phyloP scores from a whole-genome alignment of 2,797 vertebrate genomes.

The Kryptolebias ocellatus region DNA sequence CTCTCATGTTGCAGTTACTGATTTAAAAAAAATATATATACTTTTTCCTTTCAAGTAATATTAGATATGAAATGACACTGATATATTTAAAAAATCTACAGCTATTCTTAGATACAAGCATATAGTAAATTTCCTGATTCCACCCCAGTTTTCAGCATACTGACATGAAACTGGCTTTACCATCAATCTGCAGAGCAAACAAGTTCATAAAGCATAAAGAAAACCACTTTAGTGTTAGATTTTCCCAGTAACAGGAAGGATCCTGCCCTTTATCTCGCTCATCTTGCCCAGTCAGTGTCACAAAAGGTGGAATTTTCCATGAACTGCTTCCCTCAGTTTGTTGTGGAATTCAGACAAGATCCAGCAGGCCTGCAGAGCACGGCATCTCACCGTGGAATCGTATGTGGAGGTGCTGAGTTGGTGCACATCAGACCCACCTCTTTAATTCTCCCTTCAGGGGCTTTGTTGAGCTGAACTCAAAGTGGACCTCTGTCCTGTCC shows the following conservation, averaged over 20 bases:
- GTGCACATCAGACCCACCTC: conserved; percentile 49
- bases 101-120: background rate
- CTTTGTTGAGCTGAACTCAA: conserved; percentile 41
- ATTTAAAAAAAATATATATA: background rate
- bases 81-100: background rate
- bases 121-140: background rate
- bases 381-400: conserved; percentile 45
- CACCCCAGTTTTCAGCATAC: background rate
- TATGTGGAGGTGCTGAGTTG: conserved; percentile 41
- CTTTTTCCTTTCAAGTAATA: background rate
- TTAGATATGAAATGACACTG: too few species aligned
- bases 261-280: conserved; percentile 50
- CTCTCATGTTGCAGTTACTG: background rate
- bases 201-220: conserved; percentile 25
- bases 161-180: background rate
- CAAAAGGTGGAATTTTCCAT: conserved; percentile 80
- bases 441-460: conserved; percentile 47
- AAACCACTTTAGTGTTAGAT: conserved; percentile 14
- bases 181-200: conserved; percentile 6
- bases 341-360: conserved; percentile 80
- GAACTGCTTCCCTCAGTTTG: conserved; percentile 51
- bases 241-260: conserved; percentile 24
- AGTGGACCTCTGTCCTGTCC: conserved; percentile 24
- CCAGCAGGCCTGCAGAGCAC: conserved; percentile 65
- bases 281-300: conserved; percentile 53